Evolutionary conservation across 2,888 invertebrate genomes (phyloP).

Genomic region (Pherbina coryleti): DNA sequence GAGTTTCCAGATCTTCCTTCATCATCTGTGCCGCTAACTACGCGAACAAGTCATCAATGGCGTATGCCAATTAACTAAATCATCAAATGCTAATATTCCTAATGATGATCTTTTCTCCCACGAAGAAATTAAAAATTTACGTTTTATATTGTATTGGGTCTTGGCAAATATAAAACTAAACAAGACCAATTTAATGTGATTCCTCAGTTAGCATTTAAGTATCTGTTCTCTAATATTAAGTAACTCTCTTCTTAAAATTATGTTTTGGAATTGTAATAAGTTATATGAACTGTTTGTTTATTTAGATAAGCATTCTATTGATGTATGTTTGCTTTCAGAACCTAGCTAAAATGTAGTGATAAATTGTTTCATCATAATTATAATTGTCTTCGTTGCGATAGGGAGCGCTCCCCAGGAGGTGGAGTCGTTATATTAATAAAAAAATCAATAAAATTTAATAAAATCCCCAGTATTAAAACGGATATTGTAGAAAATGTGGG

Average conservation of each 20-base stretch:
- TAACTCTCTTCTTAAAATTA: neutral
- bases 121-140: neutral
- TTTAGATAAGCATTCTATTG: constrained; percentile 11
- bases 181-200: too few relatives aligned
- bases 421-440: too few relatives aligned
- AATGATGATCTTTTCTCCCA: neutral
- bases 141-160: too few relatives aligned
- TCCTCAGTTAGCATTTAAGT: neutral
- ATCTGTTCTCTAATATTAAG: constrained; percentile 6
- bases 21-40: neutral
- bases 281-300: neutral
- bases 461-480: too few relatives aligned
- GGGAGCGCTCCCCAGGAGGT: too few relatives aligned
- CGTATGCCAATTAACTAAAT: neutral
- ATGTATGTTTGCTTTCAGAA: too few relatives aligned
- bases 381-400: too few relatives aligned
- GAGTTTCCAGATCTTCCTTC: neutral
- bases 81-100: neutral
- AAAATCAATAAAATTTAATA: too few relatives aligned
- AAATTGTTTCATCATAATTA: too few relatives aligned
- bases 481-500: too few relatives aligned
- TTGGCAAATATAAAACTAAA: too few relatives aligned
- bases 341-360: neutral
- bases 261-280: constrained; percentile 29
- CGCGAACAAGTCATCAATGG: neutral